phyloP scores from a whole-genome alignment of 1,140 invertebrate genomes.

The Grapholita molesta region DNA sequence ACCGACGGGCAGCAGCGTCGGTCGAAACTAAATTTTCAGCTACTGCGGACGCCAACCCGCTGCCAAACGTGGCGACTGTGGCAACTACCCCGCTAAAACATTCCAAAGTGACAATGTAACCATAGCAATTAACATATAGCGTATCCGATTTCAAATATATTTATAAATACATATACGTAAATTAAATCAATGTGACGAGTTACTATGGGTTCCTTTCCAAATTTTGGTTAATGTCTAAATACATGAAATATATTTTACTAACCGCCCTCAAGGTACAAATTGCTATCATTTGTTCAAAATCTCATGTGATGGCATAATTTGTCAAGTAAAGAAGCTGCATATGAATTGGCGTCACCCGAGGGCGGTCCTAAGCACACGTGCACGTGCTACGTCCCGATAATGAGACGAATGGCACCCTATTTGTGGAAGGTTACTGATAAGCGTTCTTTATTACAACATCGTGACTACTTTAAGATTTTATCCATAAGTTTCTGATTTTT shows the following conservation, averaged over 20 bases:
- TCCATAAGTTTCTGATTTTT: neutral
- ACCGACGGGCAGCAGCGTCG: too few relatives aligned
- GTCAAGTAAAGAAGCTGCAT: conserved; percentile 64
- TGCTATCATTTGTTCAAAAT: conserved; percentile 61
- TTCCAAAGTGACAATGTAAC: too few relatives aligned
- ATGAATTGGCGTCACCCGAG: conserved; percentile 57
- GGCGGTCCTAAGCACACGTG: conserved; percentile 35
- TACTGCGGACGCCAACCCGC: too few relatives aligned
- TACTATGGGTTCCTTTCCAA: too few relatives aligned
- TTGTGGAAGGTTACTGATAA: conserved; percentile 11
- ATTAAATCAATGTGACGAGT: too few relatives aligned
- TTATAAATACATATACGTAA: too few relatives aligned
- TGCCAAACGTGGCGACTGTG: too few relatives aligned
- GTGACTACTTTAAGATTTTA: neutral
- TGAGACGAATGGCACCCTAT: conserved; percentile 7
- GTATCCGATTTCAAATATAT: too few relatives aligned
- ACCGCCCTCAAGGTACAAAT: conserved; percentile 31
- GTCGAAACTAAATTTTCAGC: too few relatives aligned
- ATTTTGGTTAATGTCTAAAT: neutral
- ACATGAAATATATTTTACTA: neutral
- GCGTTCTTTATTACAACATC: neutral
- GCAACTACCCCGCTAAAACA: too few relatives aligned
- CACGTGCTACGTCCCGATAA: neutral
- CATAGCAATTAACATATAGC: too few relatives aligned
- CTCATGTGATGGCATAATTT: conserved; percentile 70